phyloP scores from a whole-genome alignment of 1,140 invertebrate species.

The Cotesia vestalis region DNA sequence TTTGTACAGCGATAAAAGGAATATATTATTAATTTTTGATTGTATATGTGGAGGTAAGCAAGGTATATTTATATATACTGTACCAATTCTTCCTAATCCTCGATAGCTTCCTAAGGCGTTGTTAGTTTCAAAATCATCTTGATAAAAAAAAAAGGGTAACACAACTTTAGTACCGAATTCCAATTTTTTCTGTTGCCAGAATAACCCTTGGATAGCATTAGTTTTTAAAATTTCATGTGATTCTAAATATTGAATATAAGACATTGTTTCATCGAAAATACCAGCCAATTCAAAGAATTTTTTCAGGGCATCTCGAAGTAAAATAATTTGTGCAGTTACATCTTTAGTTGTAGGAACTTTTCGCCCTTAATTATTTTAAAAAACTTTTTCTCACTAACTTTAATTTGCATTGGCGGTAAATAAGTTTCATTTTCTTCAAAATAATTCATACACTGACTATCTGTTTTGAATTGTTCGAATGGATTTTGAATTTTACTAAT shows the following conservation, averaged over 20 bases:
- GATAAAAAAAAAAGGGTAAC: conserved; percentile 23
- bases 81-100: neutral
- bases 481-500: neutral
- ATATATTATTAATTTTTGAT: neutral
- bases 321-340: neutral
- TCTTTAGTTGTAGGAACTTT: neutral
- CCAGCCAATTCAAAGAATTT: neutral
- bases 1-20: neutral
- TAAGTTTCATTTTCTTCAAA: neutral
- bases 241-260: neutral
- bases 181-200: conserved; percentile 22
- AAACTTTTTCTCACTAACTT: neutral
- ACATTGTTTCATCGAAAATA: neutral
- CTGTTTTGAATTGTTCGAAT: neutral
- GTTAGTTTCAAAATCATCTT: conserved; percentile 40
- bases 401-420: neutral
- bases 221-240: neutral
- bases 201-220: conserved; percentile 1
- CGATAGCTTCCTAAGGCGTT: conserved; percentile 42
- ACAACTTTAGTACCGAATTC: conserved; percentile 6
- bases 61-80: conserved; percentile 15
- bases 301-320: neutral
- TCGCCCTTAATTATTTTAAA: neutral
- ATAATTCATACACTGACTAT: neutral
- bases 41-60: neutral